phyloP scores from a whole-genome alignment of 2,888 invertebrate species.

The Allolobophora icterica region DNA sequence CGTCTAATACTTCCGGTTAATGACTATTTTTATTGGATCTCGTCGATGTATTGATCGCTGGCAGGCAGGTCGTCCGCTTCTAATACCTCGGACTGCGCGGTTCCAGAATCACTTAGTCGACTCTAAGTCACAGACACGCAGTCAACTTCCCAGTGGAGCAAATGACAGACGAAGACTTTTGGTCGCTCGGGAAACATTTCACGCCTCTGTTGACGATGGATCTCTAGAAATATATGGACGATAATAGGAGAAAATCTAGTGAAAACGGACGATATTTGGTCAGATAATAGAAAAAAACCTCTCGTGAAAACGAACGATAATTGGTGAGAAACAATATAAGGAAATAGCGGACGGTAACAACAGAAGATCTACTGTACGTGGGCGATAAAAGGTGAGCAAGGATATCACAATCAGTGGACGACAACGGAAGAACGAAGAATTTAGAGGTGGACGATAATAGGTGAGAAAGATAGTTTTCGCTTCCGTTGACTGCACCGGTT shows the following conservation, averaged over 20 bases:
- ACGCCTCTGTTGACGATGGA: neutral
- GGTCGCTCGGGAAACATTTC: neutral
- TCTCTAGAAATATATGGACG: neutral
- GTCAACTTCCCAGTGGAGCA: neutral
- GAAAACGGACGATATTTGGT: neutral
- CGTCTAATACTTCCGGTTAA: neutral
- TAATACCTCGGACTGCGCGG: neutral
- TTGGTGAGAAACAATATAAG: too few relatives aligned
- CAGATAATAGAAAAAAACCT: neutral
- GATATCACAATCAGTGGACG: neutral
- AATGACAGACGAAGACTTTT: neutral
- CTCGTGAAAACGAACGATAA: too few relatives aligned
- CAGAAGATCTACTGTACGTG: too few relatives aligned
- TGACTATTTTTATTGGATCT: constrained; percentile 2
- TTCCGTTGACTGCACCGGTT: neutral
- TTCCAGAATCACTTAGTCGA: neutral
- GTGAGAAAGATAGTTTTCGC: too few relatives aligned
- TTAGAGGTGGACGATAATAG: neutral
- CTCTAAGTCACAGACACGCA: too few relatives aligned
- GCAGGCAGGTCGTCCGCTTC: neutral
- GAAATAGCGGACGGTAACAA: too few relatives aligned
- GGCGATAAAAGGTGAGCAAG: too few relatives aligned
- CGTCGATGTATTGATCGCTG: neutral
- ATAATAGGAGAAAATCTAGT: neutral
- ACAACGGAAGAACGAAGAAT: neutral